Evolutionary conservation across 2,113 vertebrate genomes (phyloP).

Genomic region (Sporophila hypoxantha): DNA sequence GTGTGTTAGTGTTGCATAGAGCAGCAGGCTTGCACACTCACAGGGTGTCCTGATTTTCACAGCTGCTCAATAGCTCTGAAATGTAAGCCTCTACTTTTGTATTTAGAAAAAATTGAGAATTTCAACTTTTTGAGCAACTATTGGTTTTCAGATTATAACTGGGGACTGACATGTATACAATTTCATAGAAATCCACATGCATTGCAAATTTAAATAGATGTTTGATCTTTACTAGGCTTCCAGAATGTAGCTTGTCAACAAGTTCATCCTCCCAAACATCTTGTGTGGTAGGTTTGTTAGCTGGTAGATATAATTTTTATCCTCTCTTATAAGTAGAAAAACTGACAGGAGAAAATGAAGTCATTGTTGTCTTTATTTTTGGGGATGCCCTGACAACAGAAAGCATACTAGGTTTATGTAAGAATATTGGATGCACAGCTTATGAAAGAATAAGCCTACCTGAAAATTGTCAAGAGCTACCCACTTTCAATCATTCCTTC

Average conservation of each 20-base stretch:
- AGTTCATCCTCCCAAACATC: slow-evolving; percentile 27
- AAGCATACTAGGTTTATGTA: slow-evolving; percentile 17
- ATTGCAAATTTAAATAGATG: background rate
- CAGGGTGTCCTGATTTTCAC: background rate
- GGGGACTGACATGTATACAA: background rate
- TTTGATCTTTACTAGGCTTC: background rate
- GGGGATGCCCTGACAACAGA: slow-evolving; percentile 18
- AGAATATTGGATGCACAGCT: background rate
- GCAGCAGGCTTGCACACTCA: background rate
- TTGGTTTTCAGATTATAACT: background rate
- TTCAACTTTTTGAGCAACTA: background rate
- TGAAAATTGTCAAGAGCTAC: slow-evolving; percentile 43
- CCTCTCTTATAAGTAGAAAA: background rate
- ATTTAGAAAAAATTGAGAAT: background rate
- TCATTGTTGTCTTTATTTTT: slow-evolving; percentile 26
- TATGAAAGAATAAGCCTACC: slow-evolving; percentile 19
- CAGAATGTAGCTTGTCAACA: slow-evolving; percentile 22
- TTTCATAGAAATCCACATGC: background rate
- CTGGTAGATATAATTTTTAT: background rate
- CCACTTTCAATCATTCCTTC: slow-evolving; percentile 46
- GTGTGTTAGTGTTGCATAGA: background rate
- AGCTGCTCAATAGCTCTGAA: background rate
- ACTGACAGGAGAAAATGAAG: slow-evolving; percentile 27
- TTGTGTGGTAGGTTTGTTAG: background rate
- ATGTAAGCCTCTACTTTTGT: background rate